Percentiles rank a stretch among this genome's conserved stretches.
Evolutionary conservation across 1,140 invertebrate genomes (phyloP).

Genomic region (Elymnias hypermnestra): DNA sequence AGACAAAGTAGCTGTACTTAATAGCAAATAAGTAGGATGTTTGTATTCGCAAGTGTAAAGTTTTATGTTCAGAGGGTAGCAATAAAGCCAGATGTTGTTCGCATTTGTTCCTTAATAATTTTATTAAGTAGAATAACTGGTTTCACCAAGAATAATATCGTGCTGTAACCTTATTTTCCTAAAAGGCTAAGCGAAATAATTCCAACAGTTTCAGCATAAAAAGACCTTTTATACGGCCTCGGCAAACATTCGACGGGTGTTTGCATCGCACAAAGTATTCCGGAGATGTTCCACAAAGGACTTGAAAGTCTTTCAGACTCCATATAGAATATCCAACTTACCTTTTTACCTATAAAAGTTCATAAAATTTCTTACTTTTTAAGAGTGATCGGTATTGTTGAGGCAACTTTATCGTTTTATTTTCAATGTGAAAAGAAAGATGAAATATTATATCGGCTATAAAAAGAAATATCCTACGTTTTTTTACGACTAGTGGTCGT

Average conservation of each 20-base stretch:
- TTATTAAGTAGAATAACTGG: background rate
- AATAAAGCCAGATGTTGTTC: too few relatives aligned
- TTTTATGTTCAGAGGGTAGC: too few relatives aligned
- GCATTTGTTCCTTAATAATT: background rate
- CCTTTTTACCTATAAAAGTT: conserved; percentile 26
- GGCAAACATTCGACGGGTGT: conserved; percentile 20
- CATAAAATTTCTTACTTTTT: conserved; percentile 15
- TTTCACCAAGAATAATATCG: background rate
- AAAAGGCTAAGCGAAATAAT: conserved; percentile 3
- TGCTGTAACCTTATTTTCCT: background rate
- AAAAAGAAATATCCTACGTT: too few relatives aligned
- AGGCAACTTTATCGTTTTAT: background rate
- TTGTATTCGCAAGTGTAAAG: too few relatives aligned
- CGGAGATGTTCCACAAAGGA: conserved; percentile 26
- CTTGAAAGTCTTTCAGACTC: conserved; percentile 23
- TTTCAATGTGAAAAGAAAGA: conserved; percentile 1
- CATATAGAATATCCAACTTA: conserved; percentile 20
- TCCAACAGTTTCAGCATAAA: background rate
- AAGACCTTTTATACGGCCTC: conserved; percentile 11
- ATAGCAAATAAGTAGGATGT: too few relatives aligned
- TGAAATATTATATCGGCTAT: background rate
- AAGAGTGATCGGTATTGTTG: conserved; percentile 16
- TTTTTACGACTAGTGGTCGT: too few relatives aligned
- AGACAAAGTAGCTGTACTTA: too few relatives aligned
- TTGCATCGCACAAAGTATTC: conserved; percentile 23